phyloP scores from a whole-genome alignment of 2,797 vertebrate species.

The Scleropages formosus region DNA sequence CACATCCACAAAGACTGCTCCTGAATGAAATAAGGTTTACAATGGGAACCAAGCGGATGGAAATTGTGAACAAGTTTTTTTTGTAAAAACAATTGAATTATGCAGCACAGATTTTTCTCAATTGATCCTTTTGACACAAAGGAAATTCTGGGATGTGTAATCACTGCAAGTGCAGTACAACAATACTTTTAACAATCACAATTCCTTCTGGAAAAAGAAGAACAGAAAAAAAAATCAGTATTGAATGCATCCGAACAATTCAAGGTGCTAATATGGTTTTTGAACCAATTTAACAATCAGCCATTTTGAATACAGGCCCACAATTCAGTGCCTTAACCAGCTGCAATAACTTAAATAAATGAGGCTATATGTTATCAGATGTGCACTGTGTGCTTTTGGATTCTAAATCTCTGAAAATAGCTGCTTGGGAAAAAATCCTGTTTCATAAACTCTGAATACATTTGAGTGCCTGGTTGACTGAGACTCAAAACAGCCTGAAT shows the following conservation, averaged over 20 bases:
- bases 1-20: not conserved
- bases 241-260: constrained; percentile 15
- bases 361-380: not conserved
- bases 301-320: not conserved
- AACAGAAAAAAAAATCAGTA: not conserved
- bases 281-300: not conserved
- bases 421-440: not conserved
- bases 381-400: not conserved
- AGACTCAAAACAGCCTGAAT: not conserved
- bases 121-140: not conserved
- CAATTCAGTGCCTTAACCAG: not conserved
- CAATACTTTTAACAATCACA: constrained; percentile 20
- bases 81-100: constrained; percentile 13
- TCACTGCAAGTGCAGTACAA: constrained; percentile 18
- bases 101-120: not conserved
- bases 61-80: constrained; percentile 5
- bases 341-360: constrained; percentile 8
- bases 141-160: constrained; percentile 16
- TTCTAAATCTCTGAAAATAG: not conserved
- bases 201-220: not conserved
- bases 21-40: not conserved
- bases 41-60: constrained; percentile 5
- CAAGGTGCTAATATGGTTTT: not conserved
- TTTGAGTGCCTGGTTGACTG: not conserved
- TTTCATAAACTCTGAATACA: constrained; percentile 13